phyloP scores from a whole-genome alignment of 2,113 vertebrate genomes.

The Microtus richardsoni region DNA sequence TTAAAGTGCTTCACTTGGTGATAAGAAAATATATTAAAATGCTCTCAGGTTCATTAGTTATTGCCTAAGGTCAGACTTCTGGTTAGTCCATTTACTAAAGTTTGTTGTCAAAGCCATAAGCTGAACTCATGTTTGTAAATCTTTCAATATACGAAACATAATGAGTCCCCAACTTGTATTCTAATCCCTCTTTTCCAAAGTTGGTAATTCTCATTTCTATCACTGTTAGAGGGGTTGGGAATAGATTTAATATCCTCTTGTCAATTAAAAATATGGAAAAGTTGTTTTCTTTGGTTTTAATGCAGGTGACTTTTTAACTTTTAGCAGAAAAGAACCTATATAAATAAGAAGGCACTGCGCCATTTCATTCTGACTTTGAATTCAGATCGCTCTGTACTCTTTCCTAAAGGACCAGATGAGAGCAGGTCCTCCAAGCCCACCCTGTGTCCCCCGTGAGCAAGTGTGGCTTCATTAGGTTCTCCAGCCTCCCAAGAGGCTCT shows the following conservation, averaged over 20 bases:
- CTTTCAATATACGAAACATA: conserved; percentile 48
- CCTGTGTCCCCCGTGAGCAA: conserved; percentile 79
- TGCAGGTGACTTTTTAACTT: conserved; percentile 23
- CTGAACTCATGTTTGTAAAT: conserved; percentile 74
- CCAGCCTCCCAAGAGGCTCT: conserved; percentile 87
- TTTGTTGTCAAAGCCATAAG: conserved; percentile 73
- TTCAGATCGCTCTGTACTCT: conserved; percentile 32
- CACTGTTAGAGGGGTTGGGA: conserved; percentile 39
- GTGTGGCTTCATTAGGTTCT: conserved; percentile 88
- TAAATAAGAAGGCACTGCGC: conserved; percentile 29
- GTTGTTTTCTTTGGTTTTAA: background rate
- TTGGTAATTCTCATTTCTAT: conserved; percentile 60
- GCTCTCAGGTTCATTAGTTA: conserved; percentile 89
- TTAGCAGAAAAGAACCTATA: conserved; percentile 29
- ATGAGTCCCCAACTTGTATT: conserved; percentile 67
- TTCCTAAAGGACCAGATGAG: conserved; percentile 69
- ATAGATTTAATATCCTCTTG: conserved; percentile 27
- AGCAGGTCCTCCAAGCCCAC: conserved; percentile 63
- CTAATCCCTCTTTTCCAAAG: conserved; percentile 49
- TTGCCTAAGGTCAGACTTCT: conserved; percentile 88
- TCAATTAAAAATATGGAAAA: background rate
- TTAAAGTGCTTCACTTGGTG: conserved; percentile 85
- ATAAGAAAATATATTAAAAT: conserved; percentile 86
- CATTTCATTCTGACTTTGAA: conserved; percentile 35
- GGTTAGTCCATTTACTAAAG: conserved; percentile 82